These are phyloP conservation scores for Sycophila sp. DNA, from an alignment of 1,140 invertebrate genomes.

Conservation along the genomic window DNA sequence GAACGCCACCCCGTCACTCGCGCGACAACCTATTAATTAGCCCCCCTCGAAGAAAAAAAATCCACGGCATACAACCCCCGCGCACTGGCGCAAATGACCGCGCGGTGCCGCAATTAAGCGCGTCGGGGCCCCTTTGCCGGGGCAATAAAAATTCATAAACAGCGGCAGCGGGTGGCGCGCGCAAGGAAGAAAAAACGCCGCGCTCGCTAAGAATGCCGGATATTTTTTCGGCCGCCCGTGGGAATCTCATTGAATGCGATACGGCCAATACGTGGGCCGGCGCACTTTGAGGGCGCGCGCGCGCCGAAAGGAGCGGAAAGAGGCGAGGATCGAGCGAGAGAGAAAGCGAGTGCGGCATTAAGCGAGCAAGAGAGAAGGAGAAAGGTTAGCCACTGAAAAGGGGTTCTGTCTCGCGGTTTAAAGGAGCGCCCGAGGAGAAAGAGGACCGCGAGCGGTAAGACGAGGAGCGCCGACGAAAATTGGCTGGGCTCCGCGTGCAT, in stretches of 20 bases:
- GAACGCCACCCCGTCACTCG: no score
- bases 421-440: not conserved
- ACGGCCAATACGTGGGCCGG: not conserved
- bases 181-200: not conserved
- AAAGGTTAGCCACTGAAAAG: no score
- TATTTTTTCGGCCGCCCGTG: conserved; percentile 13
- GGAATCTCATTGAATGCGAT: conserved; percentile 43
- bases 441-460: not conserved
- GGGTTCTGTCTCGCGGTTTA: not conserved
- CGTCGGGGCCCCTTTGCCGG: not conserved
- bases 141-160: conserved; percentile 21
- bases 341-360: no score
- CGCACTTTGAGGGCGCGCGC: not conserved
- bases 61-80: no score
- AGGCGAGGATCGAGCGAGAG: no score
- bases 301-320: not conserved
- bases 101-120: no score
- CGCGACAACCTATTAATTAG: no score
- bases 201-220: not conserved
- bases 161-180: not conserved
- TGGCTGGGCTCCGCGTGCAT: no score
- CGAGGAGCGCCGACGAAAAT: no score
- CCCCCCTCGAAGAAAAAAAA: no score
- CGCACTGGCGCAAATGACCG: conserved; percentile 3
- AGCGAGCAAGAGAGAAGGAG: no score